Evolutionary conservation across 2,888 invertebrate genomes (phyloP).

Genomic region (Imbricaverruca yamaguchii): DNA sequence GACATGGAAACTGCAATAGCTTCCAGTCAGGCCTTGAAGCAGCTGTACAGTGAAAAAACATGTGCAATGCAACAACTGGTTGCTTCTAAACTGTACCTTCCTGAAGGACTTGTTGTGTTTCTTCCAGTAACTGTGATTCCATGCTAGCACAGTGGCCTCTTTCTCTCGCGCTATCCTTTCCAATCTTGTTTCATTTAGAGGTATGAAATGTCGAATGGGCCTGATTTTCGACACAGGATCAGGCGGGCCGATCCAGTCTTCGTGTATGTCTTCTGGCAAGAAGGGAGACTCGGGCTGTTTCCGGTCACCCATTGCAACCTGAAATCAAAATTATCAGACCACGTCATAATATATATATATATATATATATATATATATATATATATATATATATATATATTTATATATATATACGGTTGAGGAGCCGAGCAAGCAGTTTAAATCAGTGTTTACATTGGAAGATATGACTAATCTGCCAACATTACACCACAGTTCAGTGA

Average conservation of each 20-base stretch:
- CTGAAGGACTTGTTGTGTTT: constrained; percentile 1
- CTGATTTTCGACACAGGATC: not conserved
- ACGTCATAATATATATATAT: not conserved
- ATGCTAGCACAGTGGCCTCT: not conserved
- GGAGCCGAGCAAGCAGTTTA: too few relatives aligned
- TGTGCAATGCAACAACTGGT: too few relatives aligned
- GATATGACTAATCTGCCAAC: too few relatives aligned
- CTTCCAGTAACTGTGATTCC: not conserved
- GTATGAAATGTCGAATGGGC: not conserved
- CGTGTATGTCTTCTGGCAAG: not conserved
- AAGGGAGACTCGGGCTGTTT: not conserved
- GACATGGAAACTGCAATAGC: too few relatives aligned
- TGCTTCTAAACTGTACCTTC: not conserved
- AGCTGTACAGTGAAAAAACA: too few relatives aligned
- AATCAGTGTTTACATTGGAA: too few relatives aligned
- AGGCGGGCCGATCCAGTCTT: not conserved
- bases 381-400: too few relatives aligned
- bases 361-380: too few relatives aligned
- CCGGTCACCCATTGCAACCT: not conserved
- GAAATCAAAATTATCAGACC: not conserved
- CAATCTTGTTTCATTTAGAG: not conserved
- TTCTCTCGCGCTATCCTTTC: not conserved
- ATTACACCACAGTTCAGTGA: too few relatives aligned
- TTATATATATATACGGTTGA: too few relatives aligned
- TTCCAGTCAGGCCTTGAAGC: too few relatives aligned